Evolutionary conservation across 2,797 vertebrate species (phyloP), one percentile per base, ranked within the genome.

Genomic region (Trichosurus vulpecula): DNA sequence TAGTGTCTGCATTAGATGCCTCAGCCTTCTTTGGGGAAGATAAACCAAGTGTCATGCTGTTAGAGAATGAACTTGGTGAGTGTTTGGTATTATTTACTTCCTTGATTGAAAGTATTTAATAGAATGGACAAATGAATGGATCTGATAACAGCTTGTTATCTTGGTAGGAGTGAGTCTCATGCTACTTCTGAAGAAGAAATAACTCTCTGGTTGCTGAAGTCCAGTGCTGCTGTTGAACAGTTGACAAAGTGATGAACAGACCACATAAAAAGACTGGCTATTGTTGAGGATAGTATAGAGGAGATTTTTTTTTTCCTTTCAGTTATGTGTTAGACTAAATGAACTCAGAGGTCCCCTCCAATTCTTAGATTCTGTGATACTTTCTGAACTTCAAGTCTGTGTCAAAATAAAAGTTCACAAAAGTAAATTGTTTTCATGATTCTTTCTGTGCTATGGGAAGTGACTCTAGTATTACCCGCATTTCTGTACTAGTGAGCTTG

Each of bases 181-280:
- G 53, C 13, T 41, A 54, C 54, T 66, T 96, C 93, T 87, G 10
- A 87, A 57, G n/a, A 55, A n/a, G 90, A 96, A 91, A 54, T 0
- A 53, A 27, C 91, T 14, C 30, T 35, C 58, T 94, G 30, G 29
- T 90, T 41, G 31, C 35, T 94, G n/a, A 89, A 92, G 93, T 81
- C 25, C 66, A 51, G 58, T 3, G 22, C 57, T 94, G 29, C 51
- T 54, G 93, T 97, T 90, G 87, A 92, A 92, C 41, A 93, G 74
- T 10, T 92, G 61, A 56, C 52, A 16, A 10, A 56, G 22, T 91
- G 54, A 52, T 81, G n/a, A 52, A 92, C 93, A 51, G n/a, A 93
- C 0, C 54, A 30, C 35, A 19, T 16, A 25, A 9, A 94, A 90
- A 90, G 81, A 91, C 52, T 92, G 35, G 35, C 14, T 74, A 35